A percentile compares a stretch with the other conserved stretches of the same genome.
These are phyloP conservation scores for Agrypnus murinus DNA, from an alignment of 2,888 invertebrate species.

Conservation along the genomic window DNA sequence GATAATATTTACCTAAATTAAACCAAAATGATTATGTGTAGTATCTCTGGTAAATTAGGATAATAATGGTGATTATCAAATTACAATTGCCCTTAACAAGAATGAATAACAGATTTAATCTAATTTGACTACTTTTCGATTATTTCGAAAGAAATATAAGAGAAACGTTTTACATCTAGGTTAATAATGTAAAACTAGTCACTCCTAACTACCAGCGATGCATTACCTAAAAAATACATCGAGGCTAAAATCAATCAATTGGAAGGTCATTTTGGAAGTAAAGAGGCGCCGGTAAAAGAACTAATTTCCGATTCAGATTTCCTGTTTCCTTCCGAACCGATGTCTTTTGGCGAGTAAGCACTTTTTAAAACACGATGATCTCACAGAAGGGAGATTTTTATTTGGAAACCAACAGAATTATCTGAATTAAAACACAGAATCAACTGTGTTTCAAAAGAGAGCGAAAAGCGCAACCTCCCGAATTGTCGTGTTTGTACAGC, in stretches of 20 bases:
- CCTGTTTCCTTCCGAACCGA: conserved; percentile 27
- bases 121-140: too few species aligned
- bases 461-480: conserved; percentile 33
- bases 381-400: conserved; percentile 27
- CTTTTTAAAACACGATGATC: conserved; percentile 26
- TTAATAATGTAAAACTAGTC: too few species aligned
- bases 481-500: conserved; percentile 52
- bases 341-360: conserved; percentile 43
- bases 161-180: too few species aligned
- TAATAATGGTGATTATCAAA: too few species aligned
- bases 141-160: too few species aligned
- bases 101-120: too few species aligned
- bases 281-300: conserved; percentile 36
- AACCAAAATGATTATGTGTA: too few species aligned
- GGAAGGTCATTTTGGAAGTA: conserved; percentile 30
- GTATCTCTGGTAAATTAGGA: too few species aligned
- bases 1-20: too few species aligned
- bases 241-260: conserved; percentile 7
- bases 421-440: conserved; percentile 47
- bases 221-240: background rate
- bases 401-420: conserved; percentile 45
- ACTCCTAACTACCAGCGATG: too few species aligned
- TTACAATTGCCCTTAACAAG: too few species aligned
- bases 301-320: conserved; percentile 44
- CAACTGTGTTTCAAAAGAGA: conserved; percentile 34